Percentiles rank a stretch among this genome's conserved stretches.
These are phyloP conservation scores for Cataglyphis livida DNA, from an alignment of 2,888 invertebrate genomes.

Conservation along the genomic window DNA sequence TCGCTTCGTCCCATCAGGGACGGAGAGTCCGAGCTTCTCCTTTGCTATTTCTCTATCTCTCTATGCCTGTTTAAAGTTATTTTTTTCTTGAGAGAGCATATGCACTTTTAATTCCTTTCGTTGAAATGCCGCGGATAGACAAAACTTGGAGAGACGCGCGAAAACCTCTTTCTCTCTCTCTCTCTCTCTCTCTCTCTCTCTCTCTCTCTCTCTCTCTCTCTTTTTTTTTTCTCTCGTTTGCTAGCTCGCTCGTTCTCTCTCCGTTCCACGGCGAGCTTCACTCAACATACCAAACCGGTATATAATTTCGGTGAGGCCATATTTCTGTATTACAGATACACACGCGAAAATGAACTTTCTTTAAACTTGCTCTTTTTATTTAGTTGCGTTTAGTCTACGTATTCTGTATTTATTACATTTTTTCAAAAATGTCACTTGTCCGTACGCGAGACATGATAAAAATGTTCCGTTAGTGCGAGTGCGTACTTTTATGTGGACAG, in stretches of 20 bases:
- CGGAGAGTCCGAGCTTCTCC: constrained; percentile 68
- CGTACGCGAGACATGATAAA: neutral
- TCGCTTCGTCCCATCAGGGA: constrained; percentile 77
- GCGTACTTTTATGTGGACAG: neutral
- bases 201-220: neutral
- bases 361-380: neutral
- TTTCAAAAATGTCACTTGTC: neutral
- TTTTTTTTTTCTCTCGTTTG: neutral
- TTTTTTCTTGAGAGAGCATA: neutral
- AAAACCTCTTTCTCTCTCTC: constrained; percentile 2
- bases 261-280: constrained; percentile 3
- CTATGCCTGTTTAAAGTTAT: neutral
- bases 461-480: constrained; percentile 36
- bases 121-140: constrained; percentile 35
- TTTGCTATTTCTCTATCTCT: constrained; percentile 33
- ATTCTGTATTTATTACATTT: neutral
- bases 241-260: constrained; percentile 7
- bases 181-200: constrained; percentile 4
- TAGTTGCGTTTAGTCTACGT: neutral
- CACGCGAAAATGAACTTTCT: neutral
- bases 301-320: constrained; percentile 40
- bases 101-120: constrained; percentile 38
- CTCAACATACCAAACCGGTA: constrained; percentile 41
- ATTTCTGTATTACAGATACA: constrained; percentile 23
- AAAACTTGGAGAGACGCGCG: constrained; percentile 6